Percentiles rank a stretch among this genome's conserved stretches.
phyloP scores from a whole-genome alignment of 1,140 invertebrate genomes.

The Platorchestia sp. region DNA sequence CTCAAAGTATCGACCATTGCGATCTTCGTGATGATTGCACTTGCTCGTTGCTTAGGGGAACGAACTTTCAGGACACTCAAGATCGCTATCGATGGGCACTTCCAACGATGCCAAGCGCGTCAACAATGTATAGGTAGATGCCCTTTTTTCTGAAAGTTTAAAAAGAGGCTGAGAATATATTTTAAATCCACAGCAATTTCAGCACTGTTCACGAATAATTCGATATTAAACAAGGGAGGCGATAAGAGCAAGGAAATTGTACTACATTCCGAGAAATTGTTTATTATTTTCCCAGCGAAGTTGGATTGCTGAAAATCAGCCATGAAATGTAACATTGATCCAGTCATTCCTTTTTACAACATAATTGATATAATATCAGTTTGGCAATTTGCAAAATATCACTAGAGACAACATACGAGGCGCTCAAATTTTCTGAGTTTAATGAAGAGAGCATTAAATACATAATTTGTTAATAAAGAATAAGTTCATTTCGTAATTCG shows the following conservation, averaged over 20 bases:
- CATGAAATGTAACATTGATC: background rate
- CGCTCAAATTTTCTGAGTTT: too few species aligned
- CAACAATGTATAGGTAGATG: background rate
- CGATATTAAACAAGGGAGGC: background rate
- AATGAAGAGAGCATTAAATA: too few species aligned
- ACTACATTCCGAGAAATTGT: background rate
- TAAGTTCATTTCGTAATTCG: too few species aligned
- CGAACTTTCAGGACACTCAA: background rate
- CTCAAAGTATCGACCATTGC: slow-evolving; percentile 47
- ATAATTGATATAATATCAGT: background rate
- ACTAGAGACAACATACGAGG: background rate
- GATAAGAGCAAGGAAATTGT: background rate
- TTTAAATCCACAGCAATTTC: background rate
- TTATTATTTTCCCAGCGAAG: background rate
- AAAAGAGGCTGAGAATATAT: background rate
- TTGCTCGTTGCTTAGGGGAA: slow-evolving; percentile 23
- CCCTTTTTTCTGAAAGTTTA: background rate
- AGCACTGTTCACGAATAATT: background rate
- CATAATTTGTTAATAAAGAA: too few species aligned
- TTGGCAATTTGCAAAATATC: background rate
- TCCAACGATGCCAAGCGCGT: background rate
- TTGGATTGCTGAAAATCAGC: background rate
- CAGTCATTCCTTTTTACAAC: too few species aligned
- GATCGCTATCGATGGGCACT: background rate
- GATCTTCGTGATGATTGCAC: slow-evolving; percentile 53